Evolutionary conservation across 2,113 vertebrate genomes (phyloP), one percentile per base, ranked within the genome.

Genomic region (Triplophysa dalaica): DNA sequence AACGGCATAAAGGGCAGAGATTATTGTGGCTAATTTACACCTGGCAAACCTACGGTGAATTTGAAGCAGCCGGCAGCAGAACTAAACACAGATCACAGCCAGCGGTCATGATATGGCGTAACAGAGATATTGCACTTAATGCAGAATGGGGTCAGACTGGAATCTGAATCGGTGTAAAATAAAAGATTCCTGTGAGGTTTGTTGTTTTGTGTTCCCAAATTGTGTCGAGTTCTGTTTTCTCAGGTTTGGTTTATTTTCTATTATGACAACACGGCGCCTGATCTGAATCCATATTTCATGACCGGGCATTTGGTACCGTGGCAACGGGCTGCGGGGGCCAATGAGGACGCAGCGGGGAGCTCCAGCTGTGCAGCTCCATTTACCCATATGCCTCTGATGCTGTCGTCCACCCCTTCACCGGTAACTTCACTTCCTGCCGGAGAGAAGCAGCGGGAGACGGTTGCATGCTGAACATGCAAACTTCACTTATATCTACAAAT

Each of bases 401-500:
- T 80, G 85, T 79, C 68, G 75, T 26, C 69, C 16, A 84, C 72
- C 82, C 70, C 81, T 81, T 75, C 79, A 26, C 76, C 88, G 75
- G 75, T 83, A 84, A 70, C 85, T 85, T 86, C 84, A 87, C 86
- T 91, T 91, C 88, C 85, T 89, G 83, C 80, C 69, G 86, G 75
- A 70, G 73, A 77, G 43, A 82, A 74, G 85, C 86, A 87, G 85
- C 82, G 56, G 87, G 87, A 81, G 77, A 88, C 41, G 0, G 85
- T 14, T 43, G 8, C 56, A 70, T 72, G 78, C 76, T 81, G 68
- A 82, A 80, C 79, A 75, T 90, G 78, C 80, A 84, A 86, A 86
- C 87, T 81, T 82, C 79, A 75, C 69, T 48, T 70, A 81, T 81
- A 86, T 78, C 87, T 86, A 56, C 75, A 85, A 88, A 83, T 77